phyloP scores from a whole-genome alignment of 1,140 invertebrate genomes.

The Bombus confusus region DNA sequence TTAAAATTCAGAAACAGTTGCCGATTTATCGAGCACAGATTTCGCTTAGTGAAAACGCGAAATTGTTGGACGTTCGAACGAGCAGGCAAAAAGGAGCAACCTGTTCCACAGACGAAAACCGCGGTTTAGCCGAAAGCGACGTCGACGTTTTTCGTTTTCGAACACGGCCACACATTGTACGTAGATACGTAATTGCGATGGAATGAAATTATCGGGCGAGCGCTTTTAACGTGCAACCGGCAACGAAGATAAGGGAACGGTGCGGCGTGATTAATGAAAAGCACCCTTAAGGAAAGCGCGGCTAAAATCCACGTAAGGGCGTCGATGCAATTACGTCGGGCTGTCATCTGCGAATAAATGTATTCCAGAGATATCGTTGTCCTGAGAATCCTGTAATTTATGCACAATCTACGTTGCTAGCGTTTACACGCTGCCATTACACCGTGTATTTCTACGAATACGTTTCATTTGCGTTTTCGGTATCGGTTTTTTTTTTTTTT shows the following conservation, averaged over 20 bases:
- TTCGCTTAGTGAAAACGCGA: background rate
- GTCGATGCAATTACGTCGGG: constrained; percentile 27
- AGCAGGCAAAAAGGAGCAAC: background rate
- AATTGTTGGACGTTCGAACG: background rate
- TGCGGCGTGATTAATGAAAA: constrained; percentile 42
- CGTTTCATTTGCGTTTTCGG: background rate
- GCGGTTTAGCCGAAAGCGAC: background rate
- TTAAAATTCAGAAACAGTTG: background rate
- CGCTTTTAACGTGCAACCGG: constrained; percentile 30
- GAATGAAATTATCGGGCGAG: constrained; percentile 35
- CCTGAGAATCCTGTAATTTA: constrained; percentile 27
- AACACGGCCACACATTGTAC: constrained; percentile 3
- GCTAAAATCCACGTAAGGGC: constrained; percentile 31
- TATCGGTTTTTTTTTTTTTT: background rate
- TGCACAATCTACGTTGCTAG: background rate
- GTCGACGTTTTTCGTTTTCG: background rate
- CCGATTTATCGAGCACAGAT: background rate
- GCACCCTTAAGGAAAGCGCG: constrained; percentile 37
- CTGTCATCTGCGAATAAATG: constrained; percentile 32
- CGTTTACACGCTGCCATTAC: no score
- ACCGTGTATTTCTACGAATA: background rate
- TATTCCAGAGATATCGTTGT: constrained; percentile 18
- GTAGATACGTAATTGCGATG: constrained; percentile 28
- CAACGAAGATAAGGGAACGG: constrained; percentile 23
- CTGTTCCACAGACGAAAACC: background rate